Evolutionary conservation across 2,888 invertebrate species (phyloP), one percentile per base, ranked within the genome.

Genomic region (Patella ulyssiponensis): DNA sequence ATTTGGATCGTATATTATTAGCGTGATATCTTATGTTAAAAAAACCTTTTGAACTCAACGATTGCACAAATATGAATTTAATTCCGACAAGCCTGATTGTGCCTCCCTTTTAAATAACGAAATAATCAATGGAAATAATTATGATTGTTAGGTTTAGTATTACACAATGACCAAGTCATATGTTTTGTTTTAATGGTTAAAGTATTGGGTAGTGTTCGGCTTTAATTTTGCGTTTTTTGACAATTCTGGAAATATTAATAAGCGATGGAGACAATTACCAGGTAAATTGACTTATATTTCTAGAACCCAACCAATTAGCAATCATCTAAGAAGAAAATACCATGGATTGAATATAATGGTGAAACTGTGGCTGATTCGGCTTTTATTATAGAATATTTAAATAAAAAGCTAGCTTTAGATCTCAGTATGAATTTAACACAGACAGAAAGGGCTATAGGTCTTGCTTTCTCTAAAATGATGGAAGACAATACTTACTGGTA

Each of bases 291-390:
- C 5, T 44, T 44, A 44, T 44, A 44, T 44, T 73, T 33, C 5
- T 58, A 76, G 76, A 79, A 79, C 64, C 80, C 80, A 20, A 44
- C 69, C 7, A 27, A 51, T 20, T 15, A 70, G 3, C 11, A 15
- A 23, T 74, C 73, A 27, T 71, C 73, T n/a, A 88, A 89, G 76
- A 88, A 88, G 2, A 88, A 88, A 80, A 74, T 77, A 9, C 89
- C 89, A 2, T 89, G 89, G 88, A 88, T 89, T 23, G 84, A 85
- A 3, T 84, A 84, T 76, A 89, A 90, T 77, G 90, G 88, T 1
- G 79, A 83, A 52, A 85, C 83, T 27, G 77, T 89, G 1, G 85
- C 84, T 2, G 90, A 91, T 76, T 89, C 90, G 0, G 85, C 88
- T 75, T 77, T 88, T n/a, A 85, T 86, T 71, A 86, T 90, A 15